Conservation (phyloP, 2,888 invertebrate species). For the Terebella lapidaria region DNA sequence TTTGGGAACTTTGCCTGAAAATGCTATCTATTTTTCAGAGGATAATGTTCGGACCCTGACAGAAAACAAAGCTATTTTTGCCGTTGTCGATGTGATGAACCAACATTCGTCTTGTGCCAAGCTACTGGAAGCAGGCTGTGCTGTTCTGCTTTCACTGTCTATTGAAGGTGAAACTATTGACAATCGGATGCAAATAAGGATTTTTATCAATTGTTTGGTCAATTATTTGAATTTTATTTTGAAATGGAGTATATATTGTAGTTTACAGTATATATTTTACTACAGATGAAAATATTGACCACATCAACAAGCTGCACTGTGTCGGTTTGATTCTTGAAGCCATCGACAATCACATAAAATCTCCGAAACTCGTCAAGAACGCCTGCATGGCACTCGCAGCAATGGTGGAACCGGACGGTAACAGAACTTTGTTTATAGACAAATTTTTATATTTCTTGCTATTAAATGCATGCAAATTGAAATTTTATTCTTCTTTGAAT, state of each 20-base stretch:
- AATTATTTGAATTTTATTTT: not conserved
- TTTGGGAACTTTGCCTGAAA: too few species aligned
- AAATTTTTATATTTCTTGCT: too few species aligned
- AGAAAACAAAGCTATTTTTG: constrained; percentile 33
- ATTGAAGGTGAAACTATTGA: constrained; percentile 47
- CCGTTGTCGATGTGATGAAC: constrained; percentile 36
- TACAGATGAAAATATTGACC: constrained; percentile 38
- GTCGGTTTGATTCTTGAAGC: constrained; percentile 38
- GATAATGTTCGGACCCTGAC: constrained; percentile 39
- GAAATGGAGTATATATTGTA: not conserved
- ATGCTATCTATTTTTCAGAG: constrained; percentile 35
- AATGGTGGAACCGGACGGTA: constrained; percentile 46
- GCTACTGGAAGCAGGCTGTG: constrained; percentile 41
- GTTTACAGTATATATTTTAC: not conserved
- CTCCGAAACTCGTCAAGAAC: constrained; percentile 46
- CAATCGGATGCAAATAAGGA: too few species aligned
- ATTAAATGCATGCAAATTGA: too few species aligned
- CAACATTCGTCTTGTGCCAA: constrained; percentile 33
- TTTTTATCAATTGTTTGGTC: not conserved
- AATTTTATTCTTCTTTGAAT: too few species aligned
- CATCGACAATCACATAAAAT: constrained; percentile 34
- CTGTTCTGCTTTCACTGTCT: constrained; percentile 40
- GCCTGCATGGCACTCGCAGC: constrained; percentile 44
- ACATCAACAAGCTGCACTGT: constrained; percentile 36
- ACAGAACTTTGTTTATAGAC: too few species aligned